Evolutionary conservation across 2,113 vertebrate species (phyloP).

Genomic region (Otocyon megalotis): DNA sequence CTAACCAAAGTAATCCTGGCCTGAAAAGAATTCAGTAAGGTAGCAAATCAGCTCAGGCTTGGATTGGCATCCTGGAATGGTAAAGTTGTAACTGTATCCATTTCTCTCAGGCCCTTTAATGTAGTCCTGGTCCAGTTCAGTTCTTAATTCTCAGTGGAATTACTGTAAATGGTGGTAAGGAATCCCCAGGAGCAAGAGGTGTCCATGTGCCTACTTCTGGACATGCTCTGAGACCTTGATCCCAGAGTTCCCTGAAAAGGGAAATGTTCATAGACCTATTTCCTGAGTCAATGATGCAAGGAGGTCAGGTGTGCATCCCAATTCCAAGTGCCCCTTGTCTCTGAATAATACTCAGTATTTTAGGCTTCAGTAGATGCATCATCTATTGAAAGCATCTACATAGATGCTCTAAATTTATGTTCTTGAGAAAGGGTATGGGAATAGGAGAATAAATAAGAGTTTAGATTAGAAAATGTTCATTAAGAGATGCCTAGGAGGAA

Average conservation of each 20-base stretch:
- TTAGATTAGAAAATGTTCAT: background rate
- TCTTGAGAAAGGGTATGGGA: background rate
- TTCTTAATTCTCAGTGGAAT: background rate
- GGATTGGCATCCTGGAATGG: background rate
- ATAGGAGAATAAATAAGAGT: background rate
- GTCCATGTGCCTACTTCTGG: background rate
- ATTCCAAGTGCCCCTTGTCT: background rate
- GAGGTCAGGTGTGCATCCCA: background rate
- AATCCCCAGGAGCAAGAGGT: background rate
- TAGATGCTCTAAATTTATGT: background rate
- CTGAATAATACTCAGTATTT: background rate
- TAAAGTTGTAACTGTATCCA: background rate
- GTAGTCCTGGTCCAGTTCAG: background rate
- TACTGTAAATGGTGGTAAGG: background rate
- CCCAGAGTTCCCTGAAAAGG: background rate
- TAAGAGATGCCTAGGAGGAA: background rate
- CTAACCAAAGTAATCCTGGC: background rate
- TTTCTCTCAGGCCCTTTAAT: background rate
- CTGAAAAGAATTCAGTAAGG: background rate
- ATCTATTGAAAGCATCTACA: background rate
- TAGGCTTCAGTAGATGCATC: background rate
- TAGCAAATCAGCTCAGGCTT: background rate
- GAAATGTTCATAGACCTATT: background rate
- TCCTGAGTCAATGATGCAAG: background rate
- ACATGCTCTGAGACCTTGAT: background rate